Evolutionary conservation across 2,888 invertebrate genomes (phyloP).

Genomic region (Acanthopleura granulata): DNA sequence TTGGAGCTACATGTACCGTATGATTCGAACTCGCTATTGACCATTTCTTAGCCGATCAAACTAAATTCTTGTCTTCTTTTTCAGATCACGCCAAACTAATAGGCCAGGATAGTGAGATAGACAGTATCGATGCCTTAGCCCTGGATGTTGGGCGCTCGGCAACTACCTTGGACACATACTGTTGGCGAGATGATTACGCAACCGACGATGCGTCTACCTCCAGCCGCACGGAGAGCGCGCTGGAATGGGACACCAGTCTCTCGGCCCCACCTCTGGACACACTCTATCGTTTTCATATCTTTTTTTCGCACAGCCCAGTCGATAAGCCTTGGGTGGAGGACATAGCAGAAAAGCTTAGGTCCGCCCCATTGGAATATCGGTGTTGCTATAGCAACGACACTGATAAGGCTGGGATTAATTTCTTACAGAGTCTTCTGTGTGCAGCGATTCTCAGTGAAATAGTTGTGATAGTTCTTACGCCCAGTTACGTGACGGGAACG

Average conservation of each 20-base stretch:
- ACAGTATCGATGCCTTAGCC: neutral
- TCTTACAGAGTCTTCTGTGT: conserved; percentile 52
- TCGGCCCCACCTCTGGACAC: conserved; percentile 46
- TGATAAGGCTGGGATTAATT: conserved; percentile 22
- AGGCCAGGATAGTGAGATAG: neutral
- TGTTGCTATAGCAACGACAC: conserved; percentile 34
- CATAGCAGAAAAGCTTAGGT: conserved; percentile 44
- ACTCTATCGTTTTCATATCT: conserved; percentile 55
- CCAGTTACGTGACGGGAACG: conserved; percentile 45
- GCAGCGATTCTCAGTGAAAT: conserved; percentile 61
- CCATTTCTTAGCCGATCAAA: too few species aligned
- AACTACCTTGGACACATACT: conserved; percentile 11
- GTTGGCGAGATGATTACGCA: neutral
- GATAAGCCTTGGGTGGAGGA: conserved; percentile 52
- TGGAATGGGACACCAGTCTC: neutral
- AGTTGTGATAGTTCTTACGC: conserved; percentile 53
- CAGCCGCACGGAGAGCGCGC: neutral
- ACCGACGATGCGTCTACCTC: neutral
- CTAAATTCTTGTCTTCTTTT: neutral
- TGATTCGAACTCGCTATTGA: too few species aligned
- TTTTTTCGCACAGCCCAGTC: conserved; percentile 51
- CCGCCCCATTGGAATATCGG: conserved; percentile 48
- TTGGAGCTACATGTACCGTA: too few species aligned
- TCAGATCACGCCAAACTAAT: conserved; percentile 17
- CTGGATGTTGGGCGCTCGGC: neutral